Evolutionary conservation across 2,888 invertebrate species (phyloP), one percentile per base, ranked within the genome.

Genomic region (Rotaria magnacalcarata): DNA sequence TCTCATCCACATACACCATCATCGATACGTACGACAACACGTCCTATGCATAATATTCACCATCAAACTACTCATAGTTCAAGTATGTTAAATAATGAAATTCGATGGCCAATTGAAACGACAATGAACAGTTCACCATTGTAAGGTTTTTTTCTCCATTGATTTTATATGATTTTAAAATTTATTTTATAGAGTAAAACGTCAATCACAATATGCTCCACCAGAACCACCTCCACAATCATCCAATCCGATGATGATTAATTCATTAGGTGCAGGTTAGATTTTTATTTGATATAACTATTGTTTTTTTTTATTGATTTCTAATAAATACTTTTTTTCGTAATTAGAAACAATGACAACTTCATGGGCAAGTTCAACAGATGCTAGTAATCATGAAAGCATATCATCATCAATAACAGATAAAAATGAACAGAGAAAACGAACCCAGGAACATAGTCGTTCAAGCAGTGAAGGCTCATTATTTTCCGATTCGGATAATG

Each of bases 1-100:
- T 80, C 80, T 24, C 80, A 80, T 80, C 80, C 80, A 19, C 80
- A 80, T 80, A 80, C 80, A 47, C 80, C 80, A 47, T 80, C 80
- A 43, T 80, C 80, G n/a, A 80, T 80, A 47, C 80, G 80, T 47
- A 80, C 80, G n/a, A 24, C 47, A 47, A n/a, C 80, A 80, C 80
- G 80, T 47, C 80, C 2, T n/a, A 43, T 10, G 21, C 80, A 80
- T 80, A 43, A 43, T 80, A 80, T 11, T 80, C 47, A 11, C 34
- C 67, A 67, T 16, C 67, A 67, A 67, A 27, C 11, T 2, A 10
- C 10, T 60, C 10, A 10, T 60, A n/a, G 8, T 56, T 2, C 56
- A 6, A 60, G 11, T 60, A 27, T 67, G 27, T 16, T 34, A 67
- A 67, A 34, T 19, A 67, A 34, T 67, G 67, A 67, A 19, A 27